These are phyloP conservation scores for Drosophila varians DNA, from an alignment of 1,140 invertebrate genomes.

Conservation along the genomic window DNA sequence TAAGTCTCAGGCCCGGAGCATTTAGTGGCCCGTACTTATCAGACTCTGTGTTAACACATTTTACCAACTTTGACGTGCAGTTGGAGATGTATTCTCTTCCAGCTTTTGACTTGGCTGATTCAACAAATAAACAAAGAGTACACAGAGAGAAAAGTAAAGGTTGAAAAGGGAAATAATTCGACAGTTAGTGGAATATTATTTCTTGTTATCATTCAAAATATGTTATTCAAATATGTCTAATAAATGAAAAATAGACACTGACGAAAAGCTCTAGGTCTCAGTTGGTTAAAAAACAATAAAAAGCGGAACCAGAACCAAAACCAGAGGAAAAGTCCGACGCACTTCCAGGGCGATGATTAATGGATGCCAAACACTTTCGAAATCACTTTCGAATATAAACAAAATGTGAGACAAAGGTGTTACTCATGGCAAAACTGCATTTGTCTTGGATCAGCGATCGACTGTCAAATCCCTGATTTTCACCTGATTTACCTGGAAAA, in stretches of 20 bases:
- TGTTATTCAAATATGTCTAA: constrained; percentile 63
- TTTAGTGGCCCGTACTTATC: constrained; percentile 52
- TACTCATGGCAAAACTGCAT: constrained; percentile 49
- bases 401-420: constrained; percentile 29
- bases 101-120: constrained; percentile 73
- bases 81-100: constrained; percentile 39
- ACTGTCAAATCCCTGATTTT: constrained; percentile 64
- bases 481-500: constrained; percentile 27
- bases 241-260: constrained; percentile 75
- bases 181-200: neutral
- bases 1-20: constrained; percentile 41
- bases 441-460: constrained; percentile 74
- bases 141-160: neutral
- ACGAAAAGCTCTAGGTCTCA: constrained; percentile 33
- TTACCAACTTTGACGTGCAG: constrained; percentile 52
- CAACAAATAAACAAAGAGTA: constrained; percentile 74
- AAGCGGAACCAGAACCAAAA: constrained; percentile 39
- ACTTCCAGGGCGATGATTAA: constrained; percentile 59
- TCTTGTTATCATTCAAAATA: neutral
- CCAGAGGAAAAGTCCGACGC: constrained; percentile 10
- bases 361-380: constrained; percentile 71
- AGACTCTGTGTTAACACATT: constrained; percentile 66
- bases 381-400: constrained; percentile 74
- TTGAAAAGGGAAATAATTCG: too few species aligned
- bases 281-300: constrained; percentile 71